A percentile compares a stretch with the other conserved stretches of the same genome.
Evolutionary conservation across 2,888 invertebrate genomes (phyloP).

Genomic region (Priocnemis perturbator): DNA sequence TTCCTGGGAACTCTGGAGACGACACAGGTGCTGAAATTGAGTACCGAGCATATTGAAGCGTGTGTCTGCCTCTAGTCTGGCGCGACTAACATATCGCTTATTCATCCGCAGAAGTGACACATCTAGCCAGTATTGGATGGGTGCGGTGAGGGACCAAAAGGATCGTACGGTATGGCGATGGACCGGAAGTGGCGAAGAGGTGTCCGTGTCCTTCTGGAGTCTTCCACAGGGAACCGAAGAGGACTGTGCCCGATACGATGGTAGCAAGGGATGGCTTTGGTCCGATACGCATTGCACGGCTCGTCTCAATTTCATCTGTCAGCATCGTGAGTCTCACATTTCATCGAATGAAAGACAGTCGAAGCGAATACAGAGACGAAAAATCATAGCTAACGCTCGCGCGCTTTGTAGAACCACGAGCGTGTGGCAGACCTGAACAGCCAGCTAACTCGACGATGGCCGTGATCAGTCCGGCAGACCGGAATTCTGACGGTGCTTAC

Average conservation of each 20-base stretch:
- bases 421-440: slow-evolving; percentile 94
- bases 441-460: slow-evolving; percentile 94
- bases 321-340: slow-evolving; percentile 84
- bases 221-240: slow-evolving; percentile 86
- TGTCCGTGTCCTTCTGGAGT: slow-evolving; percentile 95
- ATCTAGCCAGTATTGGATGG: slow-evolving; percentile 96
- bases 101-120: slow-evolving; percentile 83
- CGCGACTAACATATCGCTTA: too few species aligned
- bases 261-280: slow-evolving; percentile 96
- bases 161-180: slow-evolving; percentile 91
- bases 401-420: slow-evolving; percentile 84
- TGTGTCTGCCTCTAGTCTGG: too few species aligned
- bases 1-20: slow-evolving; percentile 94
- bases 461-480: slow-evolving; percentile 63
- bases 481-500: slow-evolving; percentile 82
- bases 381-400: neutral
- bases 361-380: neutral
- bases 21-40: slow-evolving; percentile 82
- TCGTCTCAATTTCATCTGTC: slow-evolving; percentile 92
- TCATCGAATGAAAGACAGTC: neutral
- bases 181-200: slow-evolving; percentile 89
- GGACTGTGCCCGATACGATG: slow-evolving; percentile 92
- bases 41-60: neutral
- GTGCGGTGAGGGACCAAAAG: slow-evolving; percentile 89
- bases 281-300: slow-evolving; percentile 92